These are phyloP conservation scores for Neogobius melanostomus DNA, from an alignment of 2,113 vertebrate species.

Conservation along the genomic window DNA sequence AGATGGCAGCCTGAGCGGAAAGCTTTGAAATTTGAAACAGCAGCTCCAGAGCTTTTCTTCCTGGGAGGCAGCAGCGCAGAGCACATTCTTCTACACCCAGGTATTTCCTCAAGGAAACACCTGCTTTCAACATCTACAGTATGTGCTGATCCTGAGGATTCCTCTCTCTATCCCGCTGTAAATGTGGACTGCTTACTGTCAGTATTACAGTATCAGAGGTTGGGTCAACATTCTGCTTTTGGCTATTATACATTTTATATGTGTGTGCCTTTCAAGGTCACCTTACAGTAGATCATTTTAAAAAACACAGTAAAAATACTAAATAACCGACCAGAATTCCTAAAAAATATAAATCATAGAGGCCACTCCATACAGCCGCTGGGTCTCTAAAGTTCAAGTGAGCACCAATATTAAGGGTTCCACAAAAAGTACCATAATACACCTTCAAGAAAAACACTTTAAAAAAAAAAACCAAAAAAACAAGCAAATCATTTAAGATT, in stretches of 20 bases:
- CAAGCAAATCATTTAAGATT: background rate
- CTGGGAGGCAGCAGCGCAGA: constrained; percentile 38
- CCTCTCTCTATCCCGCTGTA: constrained; percentile 15
- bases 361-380: too few species aligned
- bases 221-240: background rate
- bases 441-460: too few species aligned
- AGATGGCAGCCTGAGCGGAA: constrained; percentile 57
- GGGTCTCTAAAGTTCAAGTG: too few species aligned
- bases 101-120: constrained; percentile 78
- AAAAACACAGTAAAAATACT: too few species aligned
- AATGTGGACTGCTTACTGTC: background rate
- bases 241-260: background rate
- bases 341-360: too few species aligned
- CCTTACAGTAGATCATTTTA: too few species aligned
- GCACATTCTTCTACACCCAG: constrained; percentile 61
- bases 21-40: constrained; percentile 67
- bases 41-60: constrained; percentile 55
- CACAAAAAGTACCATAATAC: too few species aligned
- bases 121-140: constrained; percentile 57
- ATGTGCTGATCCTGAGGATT: constrained; percentile 56
- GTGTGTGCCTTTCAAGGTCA: too few species aligned
- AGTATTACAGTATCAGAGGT: background rate
- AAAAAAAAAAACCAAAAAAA: background rate
- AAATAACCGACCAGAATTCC: too few species aligned
- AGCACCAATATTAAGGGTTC: too few species aligned